Conservation (phyloP, 1,140 invertebrate genomes). For the Drosophila rufa region DNA sequence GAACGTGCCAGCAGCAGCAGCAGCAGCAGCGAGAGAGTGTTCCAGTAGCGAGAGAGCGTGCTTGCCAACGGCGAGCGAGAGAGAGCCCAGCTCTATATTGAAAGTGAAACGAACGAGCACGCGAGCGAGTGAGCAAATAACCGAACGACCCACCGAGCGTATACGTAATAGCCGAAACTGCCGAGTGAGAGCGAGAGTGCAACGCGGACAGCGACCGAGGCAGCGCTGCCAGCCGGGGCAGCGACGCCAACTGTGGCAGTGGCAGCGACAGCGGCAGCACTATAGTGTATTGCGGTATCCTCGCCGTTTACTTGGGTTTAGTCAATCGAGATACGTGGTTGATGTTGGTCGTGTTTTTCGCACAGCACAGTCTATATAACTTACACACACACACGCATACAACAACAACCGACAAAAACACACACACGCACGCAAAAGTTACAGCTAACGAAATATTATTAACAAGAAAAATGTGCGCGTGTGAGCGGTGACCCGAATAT, state of each 20-base stretch:
- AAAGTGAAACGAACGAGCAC: slow-evolving; percentile 63
- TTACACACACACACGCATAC: slow-evolving; percentile 28
- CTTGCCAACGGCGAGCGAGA: neutral
- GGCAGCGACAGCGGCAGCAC: slow-evolving; percentile 17
- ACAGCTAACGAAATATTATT: slow-evolving; percentile 49
- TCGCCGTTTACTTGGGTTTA: slow-evolving; percentile 84
- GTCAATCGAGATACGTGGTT: slow-evolving; percentile 85
- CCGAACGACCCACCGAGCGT: slow-evolving; percentile 45
- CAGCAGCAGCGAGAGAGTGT: slow-evolving; percentile 1
- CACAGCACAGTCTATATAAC: slow-evolving; percentile 56
- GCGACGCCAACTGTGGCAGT: slow-evolving; percentile 22
- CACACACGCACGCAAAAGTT: slow-evolving; percentile 30
- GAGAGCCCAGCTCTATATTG: slow-evolving; percentile 38
- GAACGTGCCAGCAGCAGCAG: slow-evolving; percentile 14
- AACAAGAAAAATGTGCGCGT: slow-evolving; percentile 58
- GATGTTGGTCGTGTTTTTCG: slow-evolving; percentile 85
- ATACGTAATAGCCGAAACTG: slow-evolving; percentile 71
- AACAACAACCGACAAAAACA: slow-evolving; percentile 21
- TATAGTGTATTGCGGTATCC: slow-evolving; percentile 83
- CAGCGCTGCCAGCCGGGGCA: slow-evolving; percentile 4
- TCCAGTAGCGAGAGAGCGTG: slow-evolving; percentile 8
- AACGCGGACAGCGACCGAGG: no score
- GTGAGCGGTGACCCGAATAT: slow-evolving; percentile 59
- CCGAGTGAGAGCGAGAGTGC: slow-evolving; percentile 75
- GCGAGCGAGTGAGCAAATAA: slow-evolving; percentile 45